Evolutionary conservation across 2,888 invertebrate species (phyloP).

Genomic region (Ormyrus nitidulus): DNA sequence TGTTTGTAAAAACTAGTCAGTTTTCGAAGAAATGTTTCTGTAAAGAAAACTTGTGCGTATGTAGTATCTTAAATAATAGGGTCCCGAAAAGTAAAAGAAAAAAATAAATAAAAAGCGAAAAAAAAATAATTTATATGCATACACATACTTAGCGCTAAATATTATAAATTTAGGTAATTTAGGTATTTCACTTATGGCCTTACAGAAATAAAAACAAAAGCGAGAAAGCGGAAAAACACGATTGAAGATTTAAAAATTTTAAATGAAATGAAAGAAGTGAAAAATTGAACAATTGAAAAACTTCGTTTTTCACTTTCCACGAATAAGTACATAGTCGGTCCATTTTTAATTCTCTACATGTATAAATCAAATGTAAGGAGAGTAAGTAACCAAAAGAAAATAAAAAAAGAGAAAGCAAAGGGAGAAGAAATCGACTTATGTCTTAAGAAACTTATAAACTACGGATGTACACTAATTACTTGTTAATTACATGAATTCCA

Average conservation of each 20-base stretch:
- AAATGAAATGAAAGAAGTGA: constrained; percentile 32
- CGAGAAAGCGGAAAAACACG: constrained; percentile 52
- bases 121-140: constrained; percentile 63
- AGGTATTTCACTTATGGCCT: constrained; percentile 72
- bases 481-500: constrained; percentile 25
- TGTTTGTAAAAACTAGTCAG: not conserved
- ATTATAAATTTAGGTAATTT: constrained; percentile 68
- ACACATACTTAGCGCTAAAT: constrained; percentile 64
- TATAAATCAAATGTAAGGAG: constrained; percentile 11
- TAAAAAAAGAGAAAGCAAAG: not conserved
- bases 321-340: constrained; percentile 11
- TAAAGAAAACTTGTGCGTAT: constrained; percentile 49
- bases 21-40: constrained; percentile 9
- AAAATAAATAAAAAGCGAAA: constrained; percentile 40
- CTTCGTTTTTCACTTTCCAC: constrained; percentile 46
- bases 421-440: not conserved
- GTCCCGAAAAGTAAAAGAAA: constrained; percentile 51
- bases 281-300: constrained; percentile 52
- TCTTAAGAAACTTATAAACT: not conserved
- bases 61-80: constrained; percentile 62
- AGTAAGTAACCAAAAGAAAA: not conserved
- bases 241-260: constrained; percentile 45
- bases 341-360: constrained; percentile 22
- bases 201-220: constrained; percentile 64
- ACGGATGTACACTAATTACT: constrained; percentile 27